A percentile compares a stretch with the other conserved stretches of the same genome.
Conservation (phyloP, 2,888 invertebrate species). For the Stomorhina lunata region DNA sequence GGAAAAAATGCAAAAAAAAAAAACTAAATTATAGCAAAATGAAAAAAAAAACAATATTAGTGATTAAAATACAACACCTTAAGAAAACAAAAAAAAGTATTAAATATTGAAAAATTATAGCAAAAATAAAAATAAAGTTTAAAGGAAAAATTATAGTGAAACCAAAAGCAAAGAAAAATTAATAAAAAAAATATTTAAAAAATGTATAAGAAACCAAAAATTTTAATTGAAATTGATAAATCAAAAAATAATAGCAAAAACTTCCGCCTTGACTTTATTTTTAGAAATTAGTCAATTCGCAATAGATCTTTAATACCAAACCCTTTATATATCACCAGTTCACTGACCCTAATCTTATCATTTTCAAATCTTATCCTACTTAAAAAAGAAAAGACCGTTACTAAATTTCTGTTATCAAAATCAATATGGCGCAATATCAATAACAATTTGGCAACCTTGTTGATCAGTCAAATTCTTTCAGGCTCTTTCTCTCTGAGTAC, state of each 20-base stretch:
- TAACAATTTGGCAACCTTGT: background rate
- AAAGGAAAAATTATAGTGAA: constrained; percentile 45
- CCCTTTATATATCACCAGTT: no score
- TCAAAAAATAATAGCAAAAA: constrained; percentile 29
- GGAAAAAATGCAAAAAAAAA: constrained; percentile 17
- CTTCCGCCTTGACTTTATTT: no score
- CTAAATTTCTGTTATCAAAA: no score
- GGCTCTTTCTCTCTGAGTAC: background rate
- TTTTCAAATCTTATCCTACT: no score
- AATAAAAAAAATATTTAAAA: constrained; percentile 27
- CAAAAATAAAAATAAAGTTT: constrained; percentile 42
- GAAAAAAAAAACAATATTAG: constrained; percentile 14
- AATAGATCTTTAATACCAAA: no score
- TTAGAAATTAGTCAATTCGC: no score
- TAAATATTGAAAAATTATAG: constrained; percentile 53
- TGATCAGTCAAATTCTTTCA: background rate
- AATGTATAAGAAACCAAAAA: background rate
- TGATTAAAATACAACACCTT: constrained; percentile 22
- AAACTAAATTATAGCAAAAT: constrained; percentile 40
- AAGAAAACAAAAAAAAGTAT: constrained; percentile 58
- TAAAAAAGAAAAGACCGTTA: no score
- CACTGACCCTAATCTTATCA: no score
- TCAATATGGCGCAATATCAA: no score
- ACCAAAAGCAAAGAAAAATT: constrained; percentile 29
- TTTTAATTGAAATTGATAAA: background rate